These are phyloP conservation scores for Drosophila parvula DNA, from an alignment of 1,140 invertebrate genomes.

Conservation along the genomic window DNA sequence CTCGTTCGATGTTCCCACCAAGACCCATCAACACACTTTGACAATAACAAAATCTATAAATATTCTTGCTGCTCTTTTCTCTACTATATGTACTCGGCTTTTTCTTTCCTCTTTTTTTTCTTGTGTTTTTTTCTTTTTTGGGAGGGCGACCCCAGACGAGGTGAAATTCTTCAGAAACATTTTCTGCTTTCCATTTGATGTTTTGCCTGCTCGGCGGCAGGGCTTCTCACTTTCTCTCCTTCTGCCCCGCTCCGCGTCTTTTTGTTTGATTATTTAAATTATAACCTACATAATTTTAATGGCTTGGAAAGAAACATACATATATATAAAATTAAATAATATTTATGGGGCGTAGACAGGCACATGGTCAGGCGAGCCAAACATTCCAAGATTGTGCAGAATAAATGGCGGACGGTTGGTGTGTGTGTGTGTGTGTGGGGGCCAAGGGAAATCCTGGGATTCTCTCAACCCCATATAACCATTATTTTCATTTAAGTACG, in stretches of 20 bases:
- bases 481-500: slow-evolving; percentile 23
- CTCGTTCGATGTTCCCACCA: slow-evolving; percentile 1
- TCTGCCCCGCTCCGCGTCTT: slow-evolving; percentile 10
- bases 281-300: slow-evolving; percentile 81
- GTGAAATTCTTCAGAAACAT: slow-evolving; percentile 73
- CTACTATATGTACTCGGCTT: slow-evolving; percentile 7
- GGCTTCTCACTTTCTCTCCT: background rate
- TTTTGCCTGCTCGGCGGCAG: slow-evolving; percentile 18
- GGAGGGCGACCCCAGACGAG: slow-evolving; percentile 74
- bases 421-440: slow-evolving; percentile 3
- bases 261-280: slow-evolving; percentile 74
- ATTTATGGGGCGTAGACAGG: slow-evolving; percentile 78
- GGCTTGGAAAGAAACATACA: slow-evolving; percentile 73
- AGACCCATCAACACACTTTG: slow-evolving; percentile 50
- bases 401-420: slow-evolving; percentile 13
- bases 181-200: slow-evolving; percentile 67
- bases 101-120: slow-evolving; percentile 7
- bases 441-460: slow-evolving; percentile 18
- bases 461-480: slow-evolving; percentile 37
- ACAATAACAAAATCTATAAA: slow-evolving; percentile 76
- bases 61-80: slow-evolving; percentile 46
- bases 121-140: slow-evolving; percentile 10
- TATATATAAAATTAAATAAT: slow-evolving; percentile 81
- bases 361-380: slow-evolving; percentile 70
- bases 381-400: slow-evolving; percentile 39